Evolutionary conservation across 2,113 vertebrate genomes (phyloP), one percentile per base, ranked within the genome.

Genomic region (Nicator chloris): DNA sequence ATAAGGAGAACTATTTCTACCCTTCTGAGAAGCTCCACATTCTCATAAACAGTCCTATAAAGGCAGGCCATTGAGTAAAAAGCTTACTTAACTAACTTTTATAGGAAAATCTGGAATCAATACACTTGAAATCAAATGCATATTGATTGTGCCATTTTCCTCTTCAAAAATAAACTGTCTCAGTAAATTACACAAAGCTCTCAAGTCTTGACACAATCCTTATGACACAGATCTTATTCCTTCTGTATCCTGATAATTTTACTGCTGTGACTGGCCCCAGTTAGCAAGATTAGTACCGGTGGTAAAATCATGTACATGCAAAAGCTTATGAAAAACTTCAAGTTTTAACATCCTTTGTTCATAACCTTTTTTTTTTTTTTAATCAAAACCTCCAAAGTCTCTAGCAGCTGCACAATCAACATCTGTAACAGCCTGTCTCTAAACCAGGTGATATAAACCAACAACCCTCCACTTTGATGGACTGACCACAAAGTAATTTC

Each of bases 41-140:
- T 86, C 47, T 85, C 71, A 86, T 79, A 79, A 87, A 82, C n/a
- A 45, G 7, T 11, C 14, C 44, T 44, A 69, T 42, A 86, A 80
- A 83, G 49, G 14, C 76, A 60, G 10, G 24, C 9, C 45, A 33
- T 56, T 37, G 50, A 85, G 39, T 65, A 80, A 90, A 92, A 90
- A 80, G 30, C 66, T 60, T 72, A 37, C 42, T 61, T 88, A 60
- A 72, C 26, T 72, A 53, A 86, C 35, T 75, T 91, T 76, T 63
- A 86, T 80, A 85, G 24, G 63, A 86, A 93, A 95, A 93, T 82
- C 68, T 83, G 59, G 86, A 92, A 95, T 92, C 85, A 83, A 94
- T 95, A 81, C 8, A 20, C 81, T 78, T 69, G 54, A 80, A 95
- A 94, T 92, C 54, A 96, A 88, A 88, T 92, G 44, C 35, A 72